phyloP scores from a whole-genome alignment of 2,888 invertebrate species.

The Alsophila aescularia region DNA sequence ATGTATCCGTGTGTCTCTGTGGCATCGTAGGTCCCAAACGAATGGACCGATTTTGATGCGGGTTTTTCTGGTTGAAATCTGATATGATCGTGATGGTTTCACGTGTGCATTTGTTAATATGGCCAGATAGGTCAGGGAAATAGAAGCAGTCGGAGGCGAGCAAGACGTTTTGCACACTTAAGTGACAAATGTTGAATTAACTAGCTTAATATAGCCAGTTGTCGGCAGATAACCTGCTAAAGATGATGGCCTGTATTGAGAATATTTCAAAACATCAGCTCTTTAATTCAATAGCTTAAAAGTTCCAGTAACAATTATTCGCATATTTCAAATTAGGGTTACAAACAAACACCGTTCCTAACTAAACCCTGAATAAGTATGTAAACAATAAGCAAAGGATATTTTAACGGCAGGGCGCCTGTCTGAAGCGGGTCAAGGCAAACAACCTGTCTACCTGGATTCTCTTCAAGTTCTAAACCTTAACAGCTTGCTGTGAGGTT shows the following conservation, averaged over 20 bases:
- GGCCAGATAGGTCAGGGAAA: too few species aligned
- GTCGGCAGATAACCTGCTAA: too few species aligned
- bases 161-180: too few species aligned
- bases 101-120: too few species aligned
- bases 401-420: slow-evolving; percentile 17
- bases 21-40: too few species aligned
- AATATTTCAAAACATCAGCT: background rate
- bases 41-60: too few species aligned
- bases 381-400: slow-evolving; percentile 26
- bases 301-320: slow-evolving; percentile 4
- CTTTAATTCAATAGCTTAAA: background rate
- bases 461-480: slow-evolving; percentile 5
- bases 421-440: slow-evolving; percentile 22
- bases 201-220: background rate
- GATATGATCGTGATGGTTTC: too few species aligned
- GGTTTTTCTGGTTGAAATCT: too few species aligned
- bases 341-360: slow-evolving; percentile 9
- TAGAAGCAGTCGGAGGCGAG: too few species aligned
- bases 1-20: too few species aligned
- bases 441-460: slow-evolving; percentile 23
- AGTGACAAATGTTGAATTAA: too few species aligned
- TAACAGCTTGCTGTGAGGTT: slow-evolving; percentile 6
- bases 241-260: background rate
- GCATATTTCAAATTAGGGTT: slow-evolving; percentile 13
- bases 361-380: slow-evolving; percentile 20